Base-by-base conservation (phyloP, 1,140 invertebrate species). In the Danaus plexippus region DNA sequence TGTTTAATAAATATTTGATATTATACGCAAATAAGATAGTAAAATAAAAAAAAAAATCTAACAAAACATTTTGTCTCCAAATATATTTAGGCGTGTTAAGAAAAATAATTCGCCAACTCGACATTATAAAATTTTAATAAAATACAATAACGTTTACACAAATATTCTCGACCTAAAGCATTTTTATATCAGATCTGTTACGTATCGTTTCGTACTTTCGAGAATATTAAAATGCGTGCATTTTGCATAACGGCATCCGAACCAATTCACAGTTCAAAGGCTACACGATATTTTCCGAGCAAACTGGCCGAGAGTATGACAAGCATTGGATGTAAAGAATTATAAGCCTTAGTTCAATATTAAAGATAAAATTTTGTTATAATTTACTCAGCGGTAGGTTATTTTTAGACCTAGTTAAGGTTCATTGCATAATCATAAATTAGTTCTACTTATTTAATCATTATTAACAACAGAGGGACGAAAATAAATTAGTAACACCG, bases 241-340 rank as follows among this genome's bases (percentile, higher is more conserved):
- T 56, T n/a, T 15, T n/a, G 56, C 56, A 65, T 62, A 59, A 53
- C 13, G 45, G 52, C 53, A 18, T 65, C 56, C 63, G 54, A 62
- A 59, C 63, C 59, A 62, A 67, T 64, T 67, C 57, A 65, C 59
- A 59, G 63, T 67, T 62, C 58, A 64, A 50, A 67, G 54, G 66
- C 62, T 67, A 67, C 56, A 64, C 42, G 59, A 55, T 58, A 51
- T 67, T 57, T 64, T 54, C 62, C 56, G 43, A 57, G 59, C 53
- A 55, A 61, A 59, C 66, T 64, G 63, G 66, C 54, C 62, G 58
- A 51, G 50, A 12, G 43, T 45, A 51, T 51, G 42, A 57, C 51
- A 51, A 1, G 43, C 47, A 57, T 51, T 51, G 12, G 48, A 32
- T 57, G 41, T 32, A 7, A 32, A 32, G 22, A 32, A 32, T 32